Conservation (phyloP, 2,113 vertebrate genomes). For the Indri indri region DNA sequence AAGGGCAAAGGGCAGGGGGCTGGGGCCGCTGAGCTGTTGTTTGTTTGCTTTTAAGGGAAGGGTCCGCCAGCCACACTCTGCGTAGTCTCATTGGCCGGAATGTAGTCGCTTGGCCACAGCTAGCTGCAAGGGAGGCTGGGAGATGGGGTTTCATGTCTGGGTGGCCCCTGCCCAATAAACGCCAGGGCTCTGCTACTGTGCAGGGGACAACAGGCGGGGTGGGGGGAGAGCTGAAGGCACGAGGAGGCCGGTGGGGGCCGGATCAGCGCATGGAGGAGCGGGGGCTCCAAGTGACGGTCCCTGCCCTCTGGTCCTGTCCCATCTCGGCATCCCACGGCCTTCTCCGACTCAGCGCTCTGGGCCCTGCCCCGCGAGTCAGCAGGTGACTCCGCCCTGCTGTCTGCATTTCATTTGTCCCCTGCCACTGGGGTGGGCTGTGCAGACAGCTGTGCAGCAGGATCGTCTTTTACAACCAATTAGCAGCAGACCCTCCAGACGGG, state of each 20-base stretch:
- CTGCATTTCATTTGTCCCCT: background rate
- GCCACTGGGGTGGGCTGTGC: background rate
- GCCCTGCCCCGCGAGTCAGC: background rate
- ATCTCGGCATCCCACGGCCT: fast-evolving
- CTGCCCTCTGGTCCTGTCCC: background rate
- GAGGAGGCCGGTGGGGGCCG: background rate
- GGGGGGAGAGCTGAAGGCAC: background rate
- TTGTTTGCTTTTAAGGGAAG: background rate
- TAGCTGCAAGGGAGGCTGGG: background rate
- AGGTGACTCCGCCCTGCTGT: fast-evolving
- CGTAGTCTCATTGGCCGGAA: background rate
- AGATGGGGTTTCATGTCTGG: background rate
- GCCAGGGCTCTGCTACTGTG: fast-evolving
- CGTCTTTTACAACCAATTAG: constrained; percentile 18
- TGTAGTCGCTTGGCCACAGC: too few species aligned
- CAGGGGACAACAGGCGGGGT: background rate
- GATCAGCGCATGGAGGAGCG: fast-evolving
- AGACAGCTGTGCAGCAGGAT: background rate
- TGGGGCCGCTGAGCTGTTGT: background rate
- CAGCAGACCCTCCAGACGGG: background rate
- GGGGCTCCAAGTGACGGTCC: background rate
- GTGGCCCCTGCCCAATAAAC: background rate
- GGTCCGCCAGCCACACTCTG: background rate
- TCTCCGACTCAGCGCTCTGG: background rate
- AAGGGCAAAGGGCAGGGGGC: background rate